Conservation (phyloP, 1,140 invertebrate genomes). For the Temnothorax nylanderi region DNA sequence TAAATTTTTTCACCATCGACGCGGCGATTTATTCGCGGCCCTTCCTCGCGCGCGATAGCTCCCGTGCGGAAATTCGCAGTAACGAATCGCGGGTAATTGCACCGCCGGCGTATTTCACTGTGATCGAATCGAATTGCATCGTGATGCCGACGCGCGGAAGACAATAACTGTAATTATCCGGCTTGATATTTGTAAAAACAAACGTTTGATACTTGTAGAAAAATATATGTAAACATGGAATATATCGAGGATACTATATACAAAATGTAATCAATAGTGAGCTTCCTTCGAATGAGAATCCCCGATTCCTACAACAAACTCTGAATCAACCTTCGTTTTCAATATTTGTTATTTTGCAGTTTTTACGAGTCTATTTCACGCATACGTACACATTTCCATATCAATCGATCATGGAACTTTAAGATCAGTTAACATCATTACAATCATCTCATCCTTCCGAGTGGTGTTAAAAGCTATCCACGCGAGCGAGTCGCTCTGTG, state of each 20-base stretch:
- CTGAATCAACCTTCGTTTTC: neutral
- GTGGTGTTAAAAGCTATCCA: slow-evolving; percentile 43
- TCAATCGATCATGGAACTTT: slow-evolving; percentile 11
- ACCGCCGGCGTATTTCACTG: slow-evolving; percentile 47
- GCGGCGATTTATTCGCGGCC: slow-evolving; percentile 45
- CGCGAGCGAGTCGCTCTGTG: slow-evolving; percentile 2
- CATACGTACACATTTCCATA: neutral
- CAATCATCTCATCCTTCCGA: slow-evolving; percentile 27
- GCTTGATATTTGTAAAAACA: neutral
- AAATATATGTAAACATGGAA: neutral
- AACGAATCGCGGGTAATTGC: slow-evolving; percentile 55
- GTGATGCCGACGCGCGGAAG: neutral
- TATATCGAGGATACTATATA: neutral
- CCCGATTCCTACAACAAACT: neutral
- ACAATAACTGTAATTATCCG: slow-evolving; percentile 26
- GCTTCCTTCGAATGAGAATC: neutral
- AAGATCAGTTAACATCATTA: slow-evolving; percentile 19
- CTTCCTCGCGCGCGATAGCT: slow-evolving; percentile 10
- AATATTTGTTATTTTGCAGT: neutral
- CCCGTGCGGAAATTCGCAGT: slow-evolving; percentile 30
- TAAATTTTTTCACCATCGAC: slow-evolving; percentile 58
- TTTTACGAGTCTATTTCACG: neutral
- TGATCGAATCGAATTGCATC: slow-evolving; percentile 30
- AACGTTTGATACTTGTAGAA: neutral
- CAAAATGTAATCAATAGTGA: neutral